Evolutionary conservation across 2,797 vertebrate genomes (phyloP), one percentile per base, ranked within the genome.

Genomic region (Syngnathus rostellatus): DNA sequence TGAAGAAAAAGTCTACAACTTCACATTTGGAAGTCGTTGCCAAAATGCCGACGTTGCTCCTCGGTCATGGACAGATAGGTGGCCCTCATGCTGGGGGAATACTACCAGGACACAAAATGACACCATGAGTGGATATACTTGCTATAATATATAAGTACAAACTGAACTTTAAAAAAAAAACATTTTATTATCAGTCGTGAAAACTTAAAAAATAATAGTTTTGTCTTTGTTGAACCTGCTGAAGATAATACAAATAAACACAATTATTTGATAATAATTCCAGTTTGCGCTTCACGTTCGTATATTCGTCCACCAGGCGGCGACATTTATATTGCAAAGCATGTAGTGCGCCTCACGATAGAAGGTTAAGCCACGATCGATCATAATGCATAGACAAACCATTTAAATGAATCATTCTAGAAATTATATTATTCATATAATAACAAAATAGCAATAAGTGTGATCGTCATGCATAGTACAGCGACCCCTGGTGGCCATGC

Each of bases 81-180:
- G 81, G 96, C 93, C 77, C 95, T 91, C 97, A 98, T 98, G 83
- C 92, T 98, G 53, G 97, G 96, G n/a, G 95, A 94, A 86, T 98
- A 99, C 97, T 99, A 81, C 23, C 64, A 55, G 70, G 69, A 79
- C 70, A 78, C 75, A 81, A 79, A 69, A 45, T 6, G 41, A 17
- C 2, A 11, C 1, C 41, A 11, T 43, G 41, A 43, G 41, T 10
- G 10, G 11, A 12, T 3, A 43, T 43, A 31, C 31, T 31, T 31
- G 31, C 31, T 31, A 31, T 31, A 31, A 31, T 31, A 31, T 25
- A 25, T 25, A 25, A 25, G 31, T 31, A 31, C 31, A 31, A 31
- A 31, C 31, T 31, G 31, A 31, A 31, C 31, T 31, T 31, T 31
- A 4, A 31, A 31, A 31, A 31, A 31, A 31, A 31, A 31, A 31